These are phyloP conservation scores for Siderastrea siderea DNA, from an alignment of 92 coral and sea anemone species.

Conservation along the genomic window DNA sequence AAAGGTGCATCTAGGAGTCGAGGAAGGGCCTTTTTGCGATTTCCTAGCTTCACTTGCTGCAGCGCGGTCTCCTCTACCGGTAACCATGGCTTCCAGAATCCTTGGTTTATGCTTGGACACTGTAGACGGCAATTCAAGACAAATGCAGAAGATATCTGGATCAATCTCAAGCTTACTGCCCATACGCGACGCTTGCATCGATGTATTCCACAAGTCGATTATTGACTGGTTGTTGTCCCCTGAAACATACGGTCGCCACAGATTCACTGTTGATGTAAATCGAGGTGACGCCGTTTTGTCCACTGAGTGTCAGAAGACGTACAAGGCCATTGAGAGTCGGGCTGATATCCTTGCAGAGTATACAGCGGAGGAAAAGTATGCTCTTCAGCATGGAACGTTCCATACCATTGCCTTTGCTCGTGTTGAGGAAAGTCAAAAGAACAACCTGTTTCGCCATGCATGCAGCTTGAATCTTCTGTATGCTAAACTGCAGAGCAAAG, in stretches of 20 bases:
- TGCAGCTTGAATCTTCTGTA: slow-evolving; percentile 52
- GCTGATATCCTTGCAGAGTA: slow-evolving; percentile 8
- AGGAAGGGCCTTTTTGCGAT: slow-evolving; percentile 23
- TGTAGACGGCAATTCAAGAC: background rate
- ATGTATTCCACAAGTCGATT: slow-evolving; percentile 77
- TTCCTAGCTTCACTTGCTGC: slow-evolving; percentile 78
- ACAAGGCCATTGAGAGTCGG: slow-evolving; percentile 28
- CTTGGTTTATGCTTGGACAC: slow-evolving; percentile 27
- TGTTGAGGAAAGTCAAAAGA: slow-evolving; percentile 13
- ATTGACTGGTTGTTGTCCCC: slow-evolving; percentile 66
- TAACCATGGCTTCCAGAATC: slow-evolving; percentile 47
- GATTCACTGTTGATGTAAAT: slow-evolving; percentile 43
- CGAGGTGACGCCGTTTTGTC: slow-evolving; percentile 66
- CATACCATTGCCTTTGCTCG: slow-evolving; percentile 51
- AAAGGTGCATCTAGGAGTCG: slow-evolving; percentile 34
- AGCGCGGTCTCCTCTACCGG: slow-evolving; percentile 66
- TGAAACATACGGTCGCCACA: slow-evolving; percentile 49
- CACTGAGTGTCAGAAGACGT: slow-evolving; percentile 45
- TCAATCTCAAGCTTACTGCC: slow-evolving; percentile 69
- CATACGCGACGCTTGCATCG: slow-evolving; percentile 48
- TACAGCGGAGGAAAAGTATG: slow-evolving; percentile 55
- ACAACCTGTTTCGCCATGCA: slow-evolving; percentile 34
- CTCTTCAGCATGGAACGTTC: slow-evolving; percentile 64
- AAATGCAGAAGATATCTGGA: slow-evolving; percentile 24
- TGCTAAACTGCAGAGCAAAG: slow-evolving; percentile 57